Percentiles rank a stretch among this genome's conserved stretches.
phyloP scores from a whole-genome alignment of 2,888 invertebrate genomes.

The Esperia sulphurella region DNA sequence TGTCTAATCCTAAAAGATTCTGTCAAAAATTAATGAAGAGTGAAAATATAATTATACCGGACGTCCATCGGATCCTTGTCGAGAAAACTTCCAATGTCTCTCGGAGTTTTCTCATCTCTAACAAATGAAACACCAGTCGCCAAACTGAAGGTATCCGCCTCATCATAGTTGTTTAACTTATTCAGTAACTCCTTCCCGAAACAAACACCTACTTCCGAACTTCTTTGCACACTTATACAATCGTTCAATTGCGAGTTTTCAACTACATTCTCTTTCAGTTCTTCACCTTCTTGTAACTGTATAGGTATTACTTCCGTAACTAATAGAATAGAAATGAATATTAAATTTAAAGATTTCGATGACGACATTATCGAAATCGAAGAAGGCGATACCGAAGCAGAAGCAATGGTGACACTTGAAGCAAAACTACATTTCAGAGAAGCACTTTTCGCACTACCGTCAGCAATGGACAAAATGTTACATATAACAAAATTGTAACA shows the following conservation, averaged over 20 bases:
- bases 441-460: constrained; percentile 32
- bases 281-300: constrained; percentile 59
- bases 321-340: constrained; percentile 27
- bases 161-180: constrained; percentile 82
- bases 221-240: constrained; percentile 55
- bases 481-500: constrained; percentile 57
- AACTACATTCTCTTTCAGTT: constrained; percentile 50
- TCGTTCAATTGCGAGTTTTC: constrained; percentile 57
- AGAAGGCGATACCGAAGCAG: neutral
- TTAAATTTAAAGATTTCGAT: constrained; percentile 14
- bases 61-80: constrained; percentile 88
- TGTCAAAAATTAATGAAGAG: neutral
- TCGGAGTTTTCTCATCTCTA: constrained; percentile 81
- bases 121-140: constrained; percentile 82
- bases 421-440: constrained; percentile 18
- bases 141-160: constrained; percentile 82
- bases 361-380: constrained; percentile 22
- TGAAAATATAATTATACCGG: constrained; percentile 58
- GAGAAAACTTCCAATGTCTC: constrained; percentile 82
- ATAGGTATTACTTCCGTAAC: constrained; percentile 53
- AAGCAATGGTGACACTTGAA: neutral
- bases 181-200: constrained; percentile 84
- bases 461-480: constrained; percentile 47
- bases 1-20: neutral
- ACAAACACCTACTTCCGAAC: constrained; percentile 80